Evolutionary conservation across 2,888 invertebrate species (phyloP), one percentile per base, ranked within the genome.

Genomic region (Brachyptera risi): DNA sequence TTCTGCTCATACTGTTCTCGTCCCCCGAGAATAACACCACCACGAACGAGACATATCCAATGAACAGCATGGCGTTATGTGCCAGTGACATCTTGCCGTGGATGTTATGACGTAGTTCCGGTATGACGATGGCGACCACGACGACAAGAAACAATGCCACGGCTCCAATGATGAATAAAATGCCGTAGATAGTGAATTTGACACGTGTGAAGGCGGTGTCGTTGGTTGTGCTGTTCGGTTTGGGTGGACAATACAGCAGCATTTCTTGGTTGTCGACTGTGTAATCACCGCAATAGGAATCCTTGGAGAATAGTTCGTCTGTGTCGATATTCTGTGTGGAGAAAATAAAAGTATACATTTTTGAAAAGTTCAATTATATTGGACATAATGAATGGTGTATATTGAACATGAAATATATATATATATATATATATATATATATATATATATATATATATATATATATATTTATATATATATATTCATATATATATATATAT

Each of bases 41-140:
- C 11, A 2, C 23, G 4, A 3, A 4, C 5, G 24, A 5, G 23
- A 47, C 23, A 23, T 54, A 37, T 9, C 21, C 54, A 7, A 54
- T 19, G 21, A 35, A 17, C 19, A 54, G 21, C 37, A 37, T 54
- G 37, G 15, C 17, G 54, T 54, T 54, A 23, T 54, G 54, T 38
- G 38, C 38, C 9, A 54, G 21, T 9, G 54, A 21, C 54, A 54
- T 54, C 21, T 23, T 17, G 7, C 54, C 54, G 37, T 54, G 37
- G 35, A 54, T 15, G 21, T 54, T 35, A 1, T 23, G 15, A 13
- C 54, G 54, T 38, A 37, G 35, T 11, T 54, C 54, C 35, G 54
- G 54, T 11, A 54, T 19, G 4, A 54, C 2, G 23, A 54, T 11
- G 23, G 54, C 17, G 19, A 54, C 21, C 19, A 35, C 3, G 37